Base-by-base conservation (phyloP, 2,888 invertebrate species). In the Phymatocera aterrima region DNA sequence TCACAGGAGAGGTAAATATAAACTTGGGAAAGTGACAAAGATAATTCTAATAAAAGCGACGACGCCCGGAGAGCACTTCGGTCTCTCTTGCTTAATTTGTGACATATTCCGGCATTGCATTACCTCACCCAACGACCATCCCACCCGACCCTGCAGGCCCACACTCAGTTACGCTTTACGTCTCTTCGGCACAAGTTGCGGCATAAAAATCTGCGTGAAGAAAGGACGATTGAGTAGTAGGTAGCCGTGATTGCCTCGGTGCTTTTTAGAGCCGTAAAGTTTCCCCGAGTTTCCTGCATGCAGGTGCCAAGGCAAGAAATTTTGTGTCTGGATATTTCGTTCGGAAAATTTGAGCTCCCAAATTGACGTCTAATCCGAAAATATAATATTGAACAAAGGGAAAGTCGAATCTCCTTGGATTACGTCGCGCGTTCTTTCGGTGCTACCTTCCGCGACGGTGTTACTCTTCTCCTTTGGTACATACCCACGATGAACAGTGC, bases 11-110 rank as follows among this genome's bases (percentile, higher is more conserved):
- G 90, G 89, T 89, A 90, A 90, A 90, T 90, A 90, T 90, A 90
- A 90, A 90, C 90, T 90, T 89, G 89, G 87, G 88, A 88, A 89
- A 89, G 88, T 88, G 88, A 90, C 90, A 89, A 90, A 90, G 90
- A 90, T 90, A 90, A 90, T 90, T 90, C 90, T 90, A 90, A 90
- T 90, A 90, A 90, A 90, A 90, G 89, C 88, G 86, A 86, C 86
- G 86, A 87, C 85, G 84, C 84, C 79, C 84, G 83, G 85, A 87
- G 86, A 88, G 89, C 86, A 88, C 88, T 88, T 85, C 82, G 68
- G 78, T 79, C 87, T 87, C 87, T 86, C 87, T 84, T 86, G 87
- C 88, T 90, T 90, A 90, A 90, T 90, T 90, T 89, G 86, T 88
- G 89, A 90, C 89, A 90, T 89, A 90, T 90, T 90, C 88, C 86